phyloP scores from a whole-genome alignment of 2,888 invertebrate genomes.

The Drosophila rellima region DNA sequence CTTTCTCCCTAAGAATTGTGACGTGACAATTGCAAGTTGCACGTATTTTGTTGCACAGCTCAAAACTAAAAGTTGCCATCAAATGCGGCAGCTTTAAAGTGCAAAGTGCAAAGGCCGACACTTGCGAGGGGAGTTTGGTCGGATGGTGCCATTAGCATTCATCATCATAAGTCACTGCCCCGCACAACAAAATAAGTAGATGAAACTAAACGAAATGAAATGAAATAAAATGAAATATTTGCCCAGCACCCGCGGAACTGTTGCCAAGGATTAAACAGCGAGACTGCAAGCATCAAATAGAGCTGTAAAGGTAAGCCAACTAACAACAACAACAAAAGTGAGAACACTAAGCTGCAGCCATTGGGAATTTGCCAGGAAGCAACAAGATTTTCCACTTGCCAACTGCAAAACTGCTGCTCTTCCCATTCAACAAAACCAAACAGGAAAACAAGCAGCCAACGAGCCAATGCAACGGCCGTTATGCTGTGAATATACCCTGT shows the following conservation, averaged over 20 bases:
- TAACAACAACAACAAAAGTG: slow-evolving; percentile 29
- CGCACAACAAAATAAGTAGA: slow-evolving; percentile 44
- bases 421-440: slow-evolving; percentile 2
- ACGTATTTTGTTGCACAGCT: slow-evolving; percentile 55
- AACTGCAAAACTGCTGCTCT: slow-evolving; percentile 31
- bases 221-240: slow-evolving; percentile 82
- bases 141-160: slow-evolving; percentile 82
- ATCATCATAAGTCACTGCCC: slow-evolving; percentile 85
- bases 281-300: slow-evolving; percentile 61
- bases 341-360: slow-evolving; percentile 3
- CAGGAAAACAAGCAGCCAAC: slow-evolving; percentile 2
- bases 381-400: slow-evolving; percentile 73
- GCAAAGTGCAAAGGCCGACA: slow-evolving; percentile 46
- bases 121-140: background rate
- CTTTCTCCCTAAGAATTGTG: slow-evolving; percentile 40
- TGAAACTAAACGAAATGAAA: slow-evolving; percentile 72
- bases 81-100: slow-evolving; percentile 51
- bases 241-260: slow-evolving; percentile 39
- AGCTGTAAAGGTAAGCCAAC: slow-evolving; percentile 66
- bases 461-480: slow-evolving; percentile 4
- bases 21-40: slow-evolving; percentile 72
- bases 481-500: slow-evolving; percentile 9
- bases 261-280: slow-evolving; percentile 54
- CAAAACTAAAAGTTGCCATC: slow-evolving; percentile 5
- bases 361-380: slow-evolving; percentile 49